These are phyloP conservation scores for Enteromius treurensis DNA, from an alignment of 2,797 vertebrate species.

Conservation along the genomic window DNA sequence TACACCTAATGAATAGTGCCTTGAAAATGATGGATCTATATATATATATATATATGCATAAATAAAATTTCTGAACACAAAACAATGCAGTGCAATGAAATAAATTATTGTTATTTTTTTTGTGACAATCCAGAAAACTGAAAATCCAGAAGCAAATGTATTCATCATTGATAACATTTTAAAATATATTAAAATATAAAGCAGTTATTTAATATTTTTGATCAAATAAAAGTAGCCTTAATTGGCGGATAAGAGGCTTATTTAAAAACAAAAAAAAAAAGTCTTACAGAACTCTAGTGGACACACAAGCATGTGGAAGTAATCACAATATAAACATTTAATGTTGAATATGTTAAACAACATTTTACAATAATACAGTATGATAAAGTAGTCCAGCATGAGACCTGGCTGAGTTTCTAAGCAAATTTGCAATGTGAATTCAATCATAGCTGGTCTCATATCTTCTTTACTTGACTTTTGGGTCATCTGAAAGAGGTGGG, in stretches of 20 bases:
- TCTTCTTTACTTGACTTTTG: background rate
- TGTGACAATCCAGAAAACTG: background rate
- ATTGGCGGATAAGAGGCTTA: background rate
- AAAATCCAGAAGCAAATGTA: background rate
- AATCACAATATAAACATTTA: background rate
- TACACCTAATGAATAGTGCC: background rate
- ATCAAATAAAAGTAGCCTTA: background rate
- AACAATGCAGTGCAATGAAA: background rate
- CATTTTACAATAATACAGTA: background rate
- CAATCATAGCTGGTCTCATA: background rate
- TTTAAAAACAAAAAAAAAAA: background rate
- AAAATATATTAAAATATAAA: background rate
- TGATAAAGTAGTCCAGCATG: background rate
- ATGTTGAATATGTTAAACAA: background rate
- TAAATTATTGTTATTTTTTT: background rate
- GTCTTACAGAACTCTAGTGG: background rate
- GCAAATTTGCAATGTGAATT: background rate
- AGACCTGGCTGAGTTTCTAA: background rate
- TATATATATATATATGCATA: no score
- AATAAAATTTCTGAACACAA: background rate
- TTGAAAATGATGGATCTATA: background rate
- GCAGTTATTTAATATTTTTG: background rate
- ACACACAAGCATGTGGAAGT: background rate
- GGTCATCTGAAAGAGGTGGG: background rate
- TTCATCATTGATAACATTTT: background rate